Evolutionary conservation across 2,888 invertebrate genomes (phyloP), one percentile per base, ranked within the genome.

Genomic region (Diplolepis rosae): DNA sequence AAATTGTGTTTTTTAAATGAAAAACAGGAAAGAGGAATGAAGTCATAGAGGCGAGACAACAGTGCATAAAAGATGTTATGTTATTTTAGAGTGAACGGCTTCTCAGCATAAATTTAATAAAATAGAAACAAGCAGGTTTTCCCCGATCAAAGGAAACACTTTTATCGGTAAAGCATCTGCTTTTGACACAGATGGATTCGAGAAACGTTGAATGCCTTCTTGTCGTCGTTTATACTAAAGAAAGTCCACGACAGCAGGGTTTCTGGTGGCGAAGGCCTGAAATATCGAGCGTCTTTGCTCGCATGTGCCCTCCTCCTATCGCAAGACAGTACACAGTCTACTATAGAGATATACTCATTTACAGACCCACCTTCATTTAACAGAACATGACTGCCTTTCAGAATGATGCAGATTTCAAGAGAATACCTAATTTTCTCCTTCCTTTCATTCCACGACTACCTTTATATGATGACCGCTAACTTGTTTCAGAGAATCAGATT

Each of bases 201-300:
- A 56, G 56, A 54, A 54, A 54, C 18, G 32, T n/a, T 54, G 54
- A 56, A 56, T 56, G 22, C 13, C 7, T 11, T n/a, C n/a, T n/a
- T n/a, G 11, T 9, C 30, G 32, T 18, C 32, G 13, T 56, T 56
- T 13, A 56, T 13, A 22, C 56, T 35, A 56, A 56, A 35, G 65
- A 77, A 80, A 77, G 77, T 79, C 81, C 80, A 76, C 77, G 78
- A 77, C 79, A 80, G 77, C 79, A 75, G 80, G 77, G 79, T 77
- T 81, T 80, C 80, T 79, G 79, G 80, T 78, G 76, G 81, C 83
- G 80, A 81, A 80, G 78, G 81, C 79, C 82, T 82, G 80, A 83
- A 83, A 83, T 83, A 83, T 83, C 81, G 83, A 83, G 80, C 83
- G 83, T 80, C 65, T 56, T 69, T 35, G 32, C 30, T 56, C 32